Conservation (phyloP, 1,140 invertebrate species). For the Diachasmimorpha longicaudata region DNA sequence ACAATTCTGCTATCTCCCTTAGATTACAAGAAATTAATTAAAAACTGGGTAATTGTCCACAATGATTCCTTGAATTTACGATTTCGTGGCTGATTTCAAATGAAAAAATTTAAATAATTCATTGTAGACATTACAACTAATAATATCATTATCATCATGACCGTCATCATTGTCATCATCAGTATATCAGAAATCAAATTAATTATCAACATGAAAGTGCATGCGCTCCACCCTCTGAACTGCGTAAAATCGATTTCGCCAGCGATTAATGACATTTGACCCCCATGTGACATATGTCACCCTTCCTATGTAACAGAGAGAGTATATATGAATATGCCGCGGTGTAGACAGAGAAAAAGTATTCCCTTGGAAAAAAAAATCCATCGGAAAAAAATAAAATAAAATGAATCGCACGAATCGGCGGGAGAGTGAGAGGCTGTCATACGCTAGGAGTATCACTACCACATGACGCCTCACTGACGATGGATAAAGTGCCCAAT, state of each 20-base stretch:
- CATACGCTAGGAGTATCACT: background rate
- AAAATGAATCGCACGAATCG: constrained; percentile 27
- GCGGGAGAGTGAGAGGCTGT: background rate
- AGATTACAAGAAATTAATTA: too few species aligned
- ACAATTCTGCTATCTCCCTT: too few species aligned
- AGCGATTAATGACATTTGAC: background rate
- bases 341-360: background rate
- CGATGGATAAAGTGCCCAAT: background rate
- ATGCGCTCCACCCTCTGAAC: background rate
- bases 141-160: too few species aligned
- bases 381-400: constrained; percentile 30
- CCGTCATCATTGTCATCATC: too few species aligned
- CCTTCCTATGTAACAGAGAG: too few species aligned
- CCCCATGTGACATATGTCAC: background rate
- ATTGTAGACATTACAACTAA: too few species aligned
- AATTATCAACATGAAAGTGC: background rate
- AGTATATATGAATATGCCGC: too few species aligned
- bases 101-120: too few species aligned
- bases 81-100: too few species aligned
- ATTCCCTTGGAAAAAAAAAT: constrained; percentile 9
- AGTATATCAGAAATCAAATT: too few species aligned
- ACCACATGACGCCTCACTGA: background rate
- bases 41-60: too few species aligned
- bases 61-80: too few species aligned
- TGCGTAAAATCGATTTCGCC: background rate